These are phyloP conservation scores for Sycobia sp. DNA, from an alignment of 1,140 invertebrate species.

Conservation along the genomic window DNA sequence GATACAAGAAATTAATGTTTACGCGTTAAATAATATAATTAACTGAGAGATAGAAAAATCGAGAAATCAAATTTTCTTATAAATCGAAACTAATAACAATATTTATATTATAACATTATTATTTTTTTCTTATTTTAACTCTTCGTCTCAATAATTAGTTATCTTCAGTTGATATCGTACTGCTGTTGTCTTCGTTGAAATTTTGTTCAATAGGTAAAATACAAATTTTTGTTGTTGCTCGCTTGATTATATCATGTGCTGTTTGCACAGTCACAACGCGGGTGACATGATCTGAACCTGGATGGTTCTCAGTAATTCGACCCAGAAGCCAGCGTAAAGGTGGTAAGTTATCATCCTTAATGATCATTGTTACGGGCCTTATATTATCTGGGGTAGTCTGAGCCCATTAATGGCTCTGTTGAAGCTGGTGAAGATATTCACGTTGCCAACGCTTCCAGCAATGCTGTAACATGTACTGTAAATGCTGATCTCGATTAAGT, in stretches of 20 bases:
- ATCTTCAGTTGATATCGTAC: too few relatives aligned
- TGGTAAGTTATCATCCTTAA: background rate
- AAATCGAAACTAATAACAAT: too few relatives aligned
- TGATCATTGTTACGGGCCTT: background rate
- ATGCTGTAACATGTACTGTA: slow-evolving; percentile 13
- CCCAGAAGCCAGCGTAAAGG: slow-evolving; percentile 13
- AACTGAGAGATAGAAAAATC: too few relatives aligned
- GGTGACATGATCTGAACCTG: background rate
- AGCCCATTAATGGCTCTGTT: slow-evolving; percentile 1
- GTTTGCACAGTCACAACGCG: slow-evolving; percentile 8
- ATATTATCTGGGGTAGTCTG: background rate
- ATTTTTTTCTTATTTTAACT: too few relatives aligned
- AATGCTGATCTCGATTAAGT: slow-evolving; percentile 5
- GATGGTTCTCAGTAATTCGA: background rate
- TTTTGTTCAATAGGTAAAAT: background rate
- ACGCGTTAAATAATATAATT: too few relatives aligned
- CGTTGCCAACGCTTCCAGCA: slow-evolving; percentile 8
- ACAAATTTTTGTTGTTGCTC: background rate
- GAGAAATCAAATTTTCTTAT: too few relatives aligned
- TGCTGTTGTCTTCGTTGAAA: too few relatives aligned
- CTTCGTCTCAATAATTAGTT: too few relatives aligned
- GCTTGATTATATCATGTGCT: background rate
- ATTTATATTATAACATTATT: too few relatives aligned
- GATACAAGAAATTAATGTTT: too few relatives aligned
- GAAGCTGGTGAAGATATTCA: slow-evolving; percentile 10